Conservation (phyloP, 2,113 vertebrate species). For the Kobus ellipsiprymnus region DNA sequence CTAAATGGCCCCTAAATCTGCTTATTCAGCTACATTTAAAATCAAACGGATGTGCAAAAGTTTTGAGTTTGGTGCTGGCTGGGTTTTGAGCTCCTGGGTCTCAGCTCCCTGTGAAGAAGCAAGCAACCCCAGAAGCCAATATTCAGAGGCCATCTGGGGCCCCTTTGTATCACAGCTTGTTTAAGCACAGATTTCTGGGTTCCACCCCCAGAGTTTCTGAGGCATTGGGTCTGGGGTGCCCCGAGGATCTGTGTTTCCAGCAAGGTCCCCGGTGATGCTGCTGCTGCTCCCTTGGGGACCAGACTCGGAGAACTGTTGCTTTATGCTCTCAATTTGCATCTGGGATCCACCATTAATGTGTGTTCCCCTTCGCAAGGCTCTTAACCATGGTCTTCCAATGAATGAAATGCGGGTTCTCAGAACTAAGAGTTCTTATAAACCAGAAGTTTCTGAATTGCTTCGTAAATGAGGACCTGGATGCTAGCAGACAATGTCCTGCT, state of each 20-base stretch:
- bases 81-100: background rate
- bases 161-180: background rate
- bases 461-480: background rate
- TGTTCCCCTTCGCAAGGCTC: background rate
- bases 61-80: background rate
- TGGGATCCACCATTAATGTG: background rate
- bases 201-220: background rate
- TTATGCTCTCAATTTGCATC: accelerated
- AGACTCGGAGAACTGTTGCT: background rate
- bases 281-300: accelerated
- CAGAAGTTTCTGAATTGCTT: background rate
- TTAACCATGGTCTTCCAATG: background rate
- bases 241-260: background rate
- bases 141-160: accelerated
- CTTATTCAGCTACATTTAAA: background rate
- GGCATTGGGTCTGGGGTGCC: accelerated
- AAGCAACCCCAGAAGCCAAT: accelerated
- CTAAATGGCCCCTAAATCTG: background rate
- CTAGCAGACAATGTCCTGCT: background rate
- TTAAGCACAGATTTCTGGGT: background rate
- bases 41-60: accelerated
- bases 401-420: accelerated
- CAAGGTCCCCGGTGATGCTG: background rate
- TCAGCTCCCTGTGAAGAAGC: background rate
- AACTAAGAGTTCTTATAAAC: background rate